These are phyloP conservation scores for Phalloptychus januarius DNA, from an alignment of 2,797 vertebrate species.

Conservation along the genomic window DNA sequence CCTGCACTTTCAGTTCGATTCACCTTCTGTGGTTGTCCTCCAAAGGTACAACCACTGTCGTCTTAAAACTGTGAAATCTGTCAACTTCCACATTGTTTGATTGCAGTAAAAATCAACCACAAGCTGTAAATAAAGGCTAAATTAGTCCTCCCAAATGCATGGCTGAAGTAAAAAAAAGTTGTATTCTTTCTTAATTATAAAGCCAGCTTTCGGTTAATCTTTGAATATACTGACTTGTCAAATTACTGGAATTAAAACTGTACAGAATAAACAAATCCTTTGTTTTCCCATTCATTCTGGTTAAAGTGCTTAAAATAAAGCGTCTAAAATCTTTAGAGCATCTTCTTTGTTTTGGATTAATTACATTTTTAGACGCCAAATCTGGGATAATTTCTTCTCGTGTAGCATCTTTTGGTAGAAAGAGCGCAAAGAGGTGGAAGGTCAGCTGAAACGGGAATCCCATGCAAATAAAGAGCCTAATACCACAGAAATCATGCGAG, in stretches of 20 bases:
- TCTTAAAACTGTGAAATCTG: conserved; percentile 19
- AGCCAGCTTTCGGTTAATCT: conserved; percentile 49
- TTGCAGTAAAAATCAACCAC: conserved; percentile 14
- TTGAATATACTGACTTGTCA: conserved; percentile 68
- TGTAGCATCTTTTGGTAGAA: neutral
- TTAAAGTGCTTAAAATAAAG: neutral
- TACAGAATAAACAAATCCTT: conserved; percentile 51
- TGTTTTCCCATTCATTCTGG: conserved; percentile 57
- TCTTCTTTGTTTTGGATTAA: neutral
- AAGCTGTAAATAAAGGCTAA: conserved; percentile 18
- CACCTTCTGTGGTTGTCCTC: conserved; percentile 39
- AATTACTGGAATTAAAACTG: conserved; percentile 67
- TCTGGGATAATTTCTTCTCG: neutral
- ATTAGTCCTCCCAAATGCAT: conserved; percentile 50
- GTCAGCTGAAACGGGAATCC: neutral
- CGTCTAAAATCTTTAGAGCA: neutral
- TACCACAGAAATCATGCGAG: conserved; percentile 20
- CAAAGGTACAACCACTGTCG: conserved; percentile 40
- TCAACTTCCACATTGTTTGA: conserved; percentile 22
- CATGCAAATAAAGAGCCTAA: neutral
- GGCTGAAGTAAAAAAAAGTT: conserved; percentile 31
- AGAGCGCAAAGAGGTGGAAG: neutral
- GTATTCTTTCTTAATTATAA: conserved; percentile 36
- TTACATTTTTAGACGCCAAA: neutral
- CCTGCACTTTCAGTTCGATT: conserved; percentile 35